phyloP scores from a whole-genome alignment of 2,113 vertebrate species.

The Pantherophis guttatus region DNA sequence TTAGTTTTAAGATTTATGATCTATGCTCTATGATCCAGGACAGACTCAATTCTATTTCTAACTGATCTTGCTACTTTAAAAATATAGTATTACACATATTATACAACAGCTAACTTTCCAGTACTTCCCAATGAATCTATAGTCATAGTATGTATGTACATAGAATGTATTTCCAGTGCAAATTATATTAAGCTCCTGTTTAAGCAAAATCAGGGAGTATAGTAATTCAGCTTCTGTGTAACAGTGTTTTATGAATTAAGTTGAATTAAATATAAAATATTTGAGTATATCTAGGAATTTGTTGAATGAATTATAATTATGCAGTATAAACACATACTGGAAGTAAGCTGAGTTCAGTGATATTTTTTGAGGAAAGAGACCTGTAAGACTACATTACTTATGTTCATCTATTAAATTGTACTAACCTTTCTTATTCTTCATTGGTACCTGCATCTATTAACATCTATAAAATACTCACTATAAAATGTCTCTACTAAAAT shows the following conservation, averaged over 20 bases:
- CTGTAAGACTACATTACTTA: not conserved
- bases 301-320: not conserved
- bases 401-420: not conserved
- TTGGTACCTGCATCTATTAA: not conserved
- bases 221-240: not conserved
- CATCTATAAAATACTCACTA: not conserved
- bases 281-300: not conserved
- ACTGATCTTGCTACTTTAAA: constrained; percentile 4
- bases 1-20: constrained; percentile 1
- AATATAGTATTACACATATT: not conserved
- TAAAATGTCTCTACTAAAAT: constrained; percentile 4
- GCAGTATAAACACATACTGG: not conserved
- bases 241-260: not conserved
- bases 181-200: not conserved
- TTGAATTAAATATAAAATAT: not conserved
- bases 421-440: not conserved
- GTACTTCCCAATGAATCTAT: not conserved
- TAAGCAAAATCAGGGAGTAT: not conserved
- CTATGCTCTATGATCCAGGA: not conserved
- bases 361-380: not conserved
- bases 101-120: not conserved
- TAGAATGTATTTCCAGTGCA: not conserved
- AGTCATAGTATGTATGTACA: no score
- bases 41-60: not conserved
- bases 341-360: not conserved